Evolutionary conservation across 2,113 vertebrate species (phyloP).

Genomic region (Opisthocomus hoazin): DNA sequence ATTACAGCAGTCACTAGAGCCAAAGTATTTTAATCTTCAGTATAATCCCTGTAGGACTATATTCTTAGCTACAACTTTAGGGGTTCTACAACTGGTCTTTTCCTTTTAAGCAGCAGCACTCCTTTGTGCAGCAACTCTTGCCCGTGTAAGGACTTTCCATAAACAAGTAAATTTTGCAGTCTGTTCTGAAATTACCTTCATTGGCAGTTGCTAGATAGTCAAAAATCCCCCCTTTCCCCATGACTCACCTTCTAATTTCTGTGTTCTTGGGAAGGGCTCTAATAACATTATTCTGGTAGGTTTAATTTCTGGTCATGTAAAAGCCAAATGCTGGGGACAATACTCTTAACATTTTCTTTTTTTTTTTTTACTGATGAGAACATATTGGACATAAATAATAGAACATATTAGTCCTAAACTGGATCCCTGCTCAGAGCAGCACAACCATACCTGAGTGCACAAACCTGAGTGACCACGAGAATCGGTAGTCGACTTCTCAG

Average conservation of each 20-base stretch:
- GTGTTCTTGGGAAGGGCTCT: neutral
- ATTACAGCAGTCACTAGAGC: conserved; percentile 12
- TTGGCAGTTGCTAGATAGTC: neutral
- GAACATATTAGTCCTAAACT: neutral
- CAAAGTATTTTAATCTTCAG: conserved; percentile 40
- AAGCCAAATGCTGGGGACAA: neutral
- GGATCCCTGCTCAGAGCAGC: neutral
- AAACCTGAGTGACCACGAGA: neutral
- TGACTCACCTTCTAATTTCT: neutral
- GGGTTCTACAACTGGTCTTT: neutral
- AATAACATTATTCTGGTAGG: neutral
- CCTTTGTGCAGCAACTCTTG: neutral
- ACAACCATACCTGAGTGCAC: neutral
- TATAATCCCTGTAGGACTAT: neutral
- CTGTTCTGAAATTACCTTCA: neutral
- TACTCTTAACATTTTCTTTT: neutral
- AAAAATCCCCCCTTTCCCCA: neutral
- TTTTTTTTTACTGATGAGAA: neutral
- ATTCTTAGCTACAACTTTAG: neutral
- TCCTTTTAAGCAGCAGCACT: neutral
- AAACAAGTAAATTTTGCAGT: neutral
- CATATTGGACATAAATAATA: neutral
- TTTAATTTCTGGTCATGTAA: neutral
- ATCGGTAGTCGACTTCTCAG: neutral
- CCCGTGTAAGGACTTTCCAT: neutral